These are phyloP conservation scores for Entomobrya multifasciata DNA, from an alignment of 2,888 invertebrate genomes.

Conservation along the genomic window DNA sequence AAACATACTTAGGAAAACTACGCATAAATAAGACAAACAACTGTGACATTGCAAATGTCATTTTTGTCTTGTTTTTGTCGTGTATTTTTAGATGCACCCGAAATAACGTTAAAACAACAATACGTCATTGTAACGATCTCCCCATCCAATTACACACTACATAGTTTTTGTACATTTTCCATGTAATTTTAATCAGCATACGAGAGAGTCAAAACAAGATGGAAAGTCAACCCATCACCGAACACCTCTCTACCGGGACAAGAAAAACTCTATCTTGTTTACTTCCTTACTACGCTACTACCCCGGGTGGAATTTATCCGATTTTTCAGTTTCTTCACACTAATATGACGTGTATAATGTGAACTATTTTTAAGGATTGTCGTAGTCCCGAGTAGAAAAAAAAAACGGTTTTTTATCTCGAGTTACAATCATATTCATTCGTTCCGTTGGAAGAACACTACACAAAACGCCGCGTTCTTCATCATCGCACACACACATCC, in stretches of 20 bases:
- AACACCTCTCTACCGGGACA: constrained; percentile 24
- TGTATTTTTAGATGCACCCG: background rate
- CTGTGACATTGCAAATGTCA: background rate
- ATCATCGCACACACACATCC: constrained; percentile 52
- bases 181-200: constrained; percentile 49
- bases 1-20: no score
- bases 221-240: background rate
- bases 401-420: background rate
- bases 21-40: no score
- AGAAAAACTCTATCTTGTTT: background rate
- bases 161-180: constrained; percentile 56
- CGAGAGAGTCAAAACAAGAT: background rate
- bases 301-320: constrained; percentile 51
- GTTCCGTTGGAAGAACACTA: constrained; percentile 68
- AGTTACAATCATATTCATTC: constrained; percentile 51
- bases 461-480: constrained; percentile 70
- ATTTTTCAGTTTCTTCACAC: constrained; percentile 56
- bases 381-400: constrained; percentile 59
- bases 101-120: constrained; percentile 9
- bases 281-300: background rate
- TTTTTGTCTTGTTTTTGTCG: background rate
- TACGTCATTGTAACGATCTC: constrained; percentile 13
- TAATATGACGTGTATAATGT: constrained; percentile 52
- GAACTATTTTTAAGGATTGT: no score
- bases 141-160: constrained; percentile 69